Conservation (phyloP, 2,113 vertebrate species). For the Centropus bengalensis region DNA sequence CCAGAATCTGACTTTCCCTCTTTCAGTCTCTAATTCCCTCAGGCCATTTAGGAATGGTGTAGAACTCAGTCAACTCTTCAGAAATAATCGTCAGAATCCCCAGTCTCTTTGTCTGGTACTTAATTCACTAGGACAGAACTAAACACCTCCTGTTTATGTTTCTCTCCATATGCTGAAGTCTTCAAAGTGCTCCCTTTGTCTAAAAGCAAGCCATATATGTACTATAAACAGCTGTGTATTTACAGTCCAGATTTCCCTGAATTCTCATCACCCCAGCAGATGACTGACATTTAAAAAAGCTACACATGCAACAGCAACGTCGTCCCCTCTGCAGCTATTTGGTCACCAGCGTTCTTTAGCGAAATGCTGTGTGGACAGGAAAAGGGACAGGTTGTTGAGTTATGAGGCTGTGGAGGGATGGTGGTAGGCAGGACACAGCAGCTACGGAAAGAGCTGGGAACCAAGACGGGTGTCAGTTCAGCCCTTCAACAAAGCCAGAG, state of each 20-base stretch:
- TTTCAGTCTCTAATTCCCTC: neutral
- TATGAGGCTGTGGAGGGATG: neutral
- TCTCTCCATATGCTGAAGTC: neutral
- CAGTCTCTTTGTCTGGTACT: neutral
- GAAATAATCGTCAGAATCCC: neutral
- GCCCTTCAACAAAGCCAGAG: neutral
- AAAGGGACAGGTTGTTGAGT: conserved; percentile 4
- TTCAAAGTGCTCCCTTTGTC: neutral
- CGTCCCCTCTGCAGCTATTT: conserved; percentile 6
- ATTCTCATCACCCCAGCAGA: conserved; percentile 14
- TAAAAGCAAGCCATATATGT: neutral
- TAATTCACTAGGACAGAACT: neutral
- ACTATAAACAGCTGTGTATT: neutral
- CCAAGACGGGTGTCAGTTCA: neutral
- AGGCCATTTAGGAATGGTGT: neutral
- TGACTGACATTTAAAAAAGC: neutral
- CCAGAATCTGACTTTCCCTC: neutral
- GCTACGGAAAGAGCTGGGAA: neutral
- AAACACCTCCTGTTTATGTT: neutral
- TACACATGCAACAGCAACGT: neutral
- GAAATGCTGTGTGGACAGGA: neutral
- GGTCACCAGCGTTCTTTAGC: neutral
- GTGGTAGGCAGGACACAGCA: neutral
- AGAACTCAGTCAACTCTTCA: neutral
- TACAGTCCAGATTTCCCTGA: neutral